Evolutionary conservation across 2,113 vertebrate species (phyloP).

Genomic region (Echinops telfairi): DNA sequence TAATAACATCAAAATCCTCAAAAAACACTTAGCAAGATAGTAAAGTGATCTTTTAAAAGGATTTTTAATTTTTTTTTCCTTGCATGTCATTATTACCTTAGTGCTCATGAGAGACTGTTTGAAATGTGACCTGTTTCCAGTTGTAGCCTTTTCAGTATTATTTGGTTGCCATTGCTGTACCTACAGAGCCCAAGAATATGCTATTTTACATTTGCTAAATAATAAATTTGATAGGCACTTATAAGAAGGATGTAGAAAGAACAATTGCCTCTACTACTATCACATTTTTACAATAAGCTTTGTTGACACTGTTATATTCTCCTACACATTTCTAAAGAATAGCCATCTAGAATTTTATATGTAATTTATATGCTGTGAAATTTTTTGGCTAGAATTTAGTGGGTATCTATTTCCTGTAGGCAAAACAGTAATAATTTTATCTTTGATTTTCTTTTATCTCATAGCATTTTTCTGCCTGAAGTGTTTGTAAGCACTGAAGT

Average conservation of each 20-base stretch:
- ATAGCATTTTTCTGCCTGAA: background rate
- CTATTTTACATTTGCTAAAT: conserved; percentile 45
- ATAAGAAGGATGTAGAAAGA: conserved; percentile 30
- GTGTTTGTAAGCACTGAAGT: background rate
- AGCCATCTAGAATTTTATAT: background rate
- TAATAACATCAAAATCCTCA: background rate
- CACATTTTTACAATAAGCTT: background rate
- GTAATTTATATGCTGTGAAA: background rate
- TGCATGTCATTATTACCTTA: conserved; percentile 21
- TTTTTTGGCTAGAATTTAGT: background rate
- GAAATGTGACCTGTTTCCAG: conserved; percentile 6
- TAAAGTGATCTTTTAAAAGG: conserved; percentile 23
- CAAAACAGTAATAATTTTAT: background rate
- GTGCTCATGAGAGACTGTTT: conserved; percentile 6
- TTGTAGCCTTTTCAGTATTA: background rate
- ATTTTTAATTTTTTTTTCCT: background rate
- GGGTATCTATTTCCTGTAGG: background rate
- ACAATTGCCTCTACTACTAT: background rate
- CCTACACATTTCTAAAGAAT: conserved; percentile 36
- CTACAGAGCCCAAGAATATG: background rate
- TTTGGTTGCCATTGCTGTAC: conserved; percentile 3
- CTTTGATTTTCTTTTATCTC: background rate
- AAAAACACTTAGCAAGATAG: background rate
- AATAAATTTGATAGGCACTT: conserved; percentile 9
- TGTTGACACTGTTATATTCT: background rate